These are phyloP conservation scores for Homarus gammarus DNA, from an alignment of 2,888 invertebrate genomes.

Conservation along the genomic window DNA sequence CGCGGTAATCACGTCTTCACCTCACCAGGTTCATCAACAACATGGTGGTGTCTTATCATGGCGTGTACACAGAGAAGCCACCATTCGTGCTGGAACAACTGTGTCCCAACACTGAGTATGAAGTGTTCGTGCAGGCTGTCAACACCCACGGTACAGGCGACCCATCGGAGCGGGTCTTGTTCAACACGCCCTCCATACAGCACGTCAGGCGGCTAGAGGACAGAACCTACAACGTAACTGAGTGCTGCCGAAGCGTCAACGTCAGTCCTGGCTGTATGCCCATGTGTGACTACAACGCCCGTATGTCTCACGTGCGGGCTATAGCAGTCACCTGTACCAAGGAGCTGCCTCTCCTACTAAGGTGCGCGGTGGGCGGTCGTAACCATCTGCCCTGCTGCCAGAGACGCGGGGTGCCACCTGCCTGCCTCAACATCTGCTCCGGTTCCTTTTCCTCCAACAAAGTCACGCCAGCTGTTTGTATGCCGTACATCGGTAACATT, in stretches of 20 bases:
- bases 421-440: conserved; percentile 87
- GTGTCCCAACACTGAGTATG: conserved; percentile 87
- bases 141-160: conserved; percentile 90
- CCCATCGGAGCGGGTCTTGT: conserved; percentile 87
- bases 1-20: too few relatives aligned
- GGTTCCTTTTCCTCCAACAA: conserved; percentile 83
- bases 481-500: conserved; percentile 90
- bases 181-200: conserved; percentile 83
- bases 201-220: conserved; percentile 79
- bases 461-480: conserved; percentile 85
- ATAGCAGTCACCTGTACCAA: conserved; percentile 87
- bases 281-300: conserved; percentile 89
- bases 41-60: conserved; percentile 61
- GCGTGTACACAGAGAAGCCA: conserved; percentile 77
- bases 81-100: conserved; percentile 88
- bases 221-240: conserved; percentile 86
- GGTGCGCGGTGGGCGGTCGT: conserved; percentile 85
- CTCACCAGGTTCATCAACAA: conserved; percentile 53
- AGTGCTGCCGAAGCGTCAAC: conserved; percentile 87
- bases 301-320: conserved; percentile 88
- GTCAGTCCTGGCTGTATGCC: conserved; percentile 86
- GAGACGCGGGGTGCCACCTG: conserved; percentile 85
- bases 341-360: conserved; percentile 87
- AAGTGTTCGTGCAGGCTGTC: conserved; percentile 88
- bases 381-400: conserved; percentile 88